Base-by-base conservation (phyloP, 2,888 invertebrate genomes). In the Ctena decussata region DNA sequence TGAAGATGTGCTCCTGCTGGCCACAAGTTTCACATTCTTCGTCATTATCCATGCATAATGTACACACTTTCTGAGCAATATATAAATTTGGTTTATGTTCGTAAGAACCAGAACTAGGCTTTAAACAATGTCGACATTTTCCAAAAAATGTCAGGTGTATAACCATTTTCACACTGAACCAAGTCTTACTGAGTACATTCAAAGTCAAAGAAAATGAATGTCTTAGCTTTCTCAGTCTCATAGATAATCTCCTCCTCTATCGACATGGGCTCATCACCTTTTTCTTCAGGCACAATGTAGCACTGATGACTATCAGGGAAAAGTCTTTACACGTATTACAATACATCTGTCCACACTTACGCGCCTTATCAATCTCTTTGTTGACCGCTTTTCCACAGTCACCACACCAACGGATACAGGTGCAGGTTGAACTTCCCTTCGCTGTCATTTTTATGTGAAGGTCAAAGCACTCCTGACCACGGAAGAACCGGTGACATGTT, bases 1-100 rank as follows among this genome's bases (percentile, higher is more conserved):
- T 37, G 30, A 80, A 80, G 0, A 80, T 32, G 12, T 41, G n/a
- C 35, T 84, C 80, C 24, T 70, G 70, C 72, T 60, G 24, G 11
- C 81, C 80, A 65, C 84, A 85, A 24, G 57, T n/a, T 2, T 76
- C 53, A 65, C 81, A 85, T 27, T 6, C 53, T 74, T 70, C 24
- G 24, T 60, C 70, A 11, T 49, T 37, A 49, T 70, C 41, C 41
- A 80, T 46, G 30, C 80, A 73, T 37, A 6, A 21, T 27, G 70
- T 72, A 70, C 87, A 87, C 32, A 82, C 84, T 82, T 82, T 82
- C 5, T 85, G 87, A 15, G 72, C 84, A 5, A 87, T 77, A 70
- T 82, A 85, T 27, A 87, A 24, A 80, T 87, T 87, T 3, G 85
- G 87, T 41, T 53, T 72, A 60, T 87, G 87, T 76, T 83, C 75